phyloP scores from a whole-genome alignment of 35 echinoderm and acorn worm genomes.

The Heliocidaris erythrogramma region DNA sequence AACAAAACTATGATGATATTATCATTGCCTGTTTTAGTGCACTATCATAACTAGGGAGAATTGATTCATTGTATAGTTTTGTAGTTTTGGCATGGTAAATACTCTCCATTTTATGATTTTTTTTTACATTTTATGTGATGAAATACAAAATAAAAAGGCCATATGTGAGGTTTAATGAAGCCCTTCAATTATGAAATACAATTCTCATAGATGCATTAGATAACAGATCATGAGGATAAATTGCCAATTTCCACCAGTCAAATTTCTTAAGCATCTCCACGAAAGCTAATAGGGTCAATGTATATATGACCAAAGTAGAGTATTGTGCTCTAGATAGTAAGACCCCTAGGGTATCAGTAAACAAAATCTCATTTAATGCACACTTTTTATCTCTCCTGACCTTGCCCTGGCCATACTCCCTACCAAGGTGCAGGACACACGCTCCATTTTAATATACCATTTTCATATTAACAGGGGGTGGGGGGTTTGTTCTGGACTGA shows the following conservation, averaged over 20 bases:
- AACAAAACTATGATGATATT: no score
- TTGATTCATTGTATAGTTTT: no score
- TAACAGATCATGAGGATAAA: not conserved
- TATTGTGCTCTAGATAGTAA: not conserved
- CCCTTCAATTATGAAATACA: not conserved
- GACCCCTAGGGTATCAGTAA: not conserved
- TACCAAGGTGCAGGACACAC: not conserved
- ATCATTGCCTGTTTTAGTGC: no score
- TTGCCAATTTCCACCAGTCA: not conserved
- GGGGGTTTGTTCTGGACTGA: not conserved
- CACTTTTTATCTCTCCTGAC: not conserved
- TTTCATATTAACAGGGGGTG: not conserved
- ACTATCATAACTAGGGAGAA: no score
- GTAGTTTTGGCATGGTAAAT: no score
- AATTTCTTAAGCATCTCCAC: not conserved
- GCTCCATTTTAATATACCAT: not conserved
- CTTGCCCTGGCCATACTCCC: not conserved
- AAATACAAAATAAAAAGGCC: no score
- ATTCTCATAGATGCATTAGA: not conserved
- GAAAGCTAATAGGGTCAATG: not conserved
- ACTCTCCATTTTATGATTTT: no score
- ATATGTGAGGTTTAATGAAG: not conserved
- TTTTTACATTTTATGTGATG: no score
- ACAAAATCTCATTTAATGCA: slow-evolving; percentile 13
- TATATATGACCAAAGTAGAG: not conserved